Base-by-base conservation (phyloP, 2,888 invertebrate species). In the Limenitis camilla region DNA sequence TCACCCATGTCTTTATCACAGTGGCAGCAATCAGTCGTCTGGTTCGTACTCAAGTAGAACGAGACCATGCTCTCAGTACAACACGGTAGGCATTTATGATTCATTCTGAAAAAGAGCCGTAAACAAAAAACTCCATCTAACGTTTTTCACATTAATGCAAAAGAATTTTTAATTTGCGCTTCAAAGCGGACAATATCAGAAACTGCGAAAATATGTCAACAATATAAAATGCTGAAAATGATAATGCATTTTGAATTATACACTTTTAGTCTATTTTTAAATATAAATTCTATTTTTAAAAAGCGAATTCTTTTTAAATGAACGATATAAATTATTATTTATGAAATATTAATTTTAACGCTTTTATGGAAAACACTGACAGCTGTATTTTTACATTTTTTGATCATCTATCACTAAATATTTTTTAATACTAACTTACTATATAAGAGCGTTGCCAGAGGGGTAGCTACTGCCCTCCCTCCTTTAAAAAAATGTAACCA, bases 31-130 rank as follows among this genome's bases (percentile, higher is more conserved):
- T 77, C 89, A 58, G 73, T 67, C 7, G 78, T 78, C 61, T 78
- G 72, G 58, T 82, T 85, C 46, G 63, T 69, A 56, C 64, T 77
- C 56, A 72, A 58, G 59, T 72, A 76, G 54, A 76, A 73, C 11
- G 77, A 72, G 6, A 71, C 74, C 71, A 77, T 75, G 55, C 88
- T 89, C 49, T 90, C 89, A 10, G 90, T 89, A 72, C 93, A 94
- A 67, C 94, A 93, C 33, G 93, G 91, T 67, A 93, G 90, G 71
- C 93, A 94, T 78, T 92, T 92, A 71, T 92, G 92, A 76, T 92
- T 93, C 63, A 92, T 88, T 69, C 92, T 87, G 77, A 47, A 52
- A 53, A 55, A 50, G 55, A 31, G 7, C 33, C 48, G 35, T 42
- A 10, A 44, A 33, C 43, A 45, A 50, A 43, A 19, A 57, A 54